Conservation (phyloP, 2,113 vertebrate genomes). For the Ploceus nigricollis region DNA sequence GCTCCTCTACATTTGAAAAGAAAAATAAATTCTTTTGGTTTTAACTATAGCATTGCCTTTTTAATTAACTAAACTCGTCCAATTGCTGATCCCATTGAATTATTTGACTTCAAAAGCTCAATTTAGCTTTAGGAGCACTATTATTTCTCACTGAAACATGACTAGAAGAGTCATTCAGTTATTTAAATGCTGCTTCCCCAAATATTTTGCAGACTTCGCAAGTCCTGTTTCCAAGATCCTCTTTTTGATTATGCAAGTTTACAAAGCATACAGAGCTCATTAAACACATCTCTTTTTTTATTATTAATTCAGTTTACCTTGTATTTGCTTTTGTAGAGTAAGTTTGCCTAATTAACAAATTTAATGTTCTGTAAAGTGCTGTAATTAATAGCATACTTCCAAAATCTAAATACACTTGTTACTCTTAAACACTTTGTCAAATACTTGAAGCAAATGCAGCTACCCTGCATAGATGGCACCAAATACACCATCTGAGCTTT, state of each 20-base stretch:
- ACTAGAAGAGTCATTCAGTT: constrained; percentile 5
- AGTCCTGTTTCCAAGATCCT: constrained; percentile 21
- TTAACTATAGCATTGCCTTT: not conserved
- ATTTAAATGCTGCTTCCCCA: constrained; percentile 31
- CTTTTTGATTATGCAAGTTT: constrained; percentile 31
- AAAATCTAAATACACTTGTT: not conserved
- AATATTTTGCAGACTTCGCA: not conserved
- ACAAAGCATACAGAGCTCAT: not conserved
- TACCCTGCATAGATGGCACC: not conserved
- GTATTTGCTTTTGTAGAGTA: not conserved
- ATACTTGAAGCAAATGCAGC: not conserved
- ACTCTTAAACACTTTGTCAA: not conserved
- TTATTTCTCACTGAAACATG: not conserved
- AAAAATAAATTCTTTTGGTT: not conserved
- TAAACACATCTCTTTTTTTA: not conserved
- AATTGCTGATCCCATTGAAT: not conserved
- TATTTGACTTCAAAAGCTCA: not conserved
- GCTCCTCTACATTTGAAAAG: not conserved
- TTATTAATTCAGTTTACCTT: not conserved
- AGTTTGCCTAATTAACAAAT: not conserved
- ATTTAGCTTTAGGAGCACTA: not conserved
- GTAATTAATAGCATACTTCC: not conserved
- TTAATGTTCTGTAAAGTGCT: not conserved
- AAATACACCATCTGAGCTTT: not conserved
- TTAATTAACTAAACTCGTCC: not conserved